Evolutionary conservation across 2,113 vertebrate genomes (phyloP).

Genomic region (Notarius lentiginosus): DNA sequence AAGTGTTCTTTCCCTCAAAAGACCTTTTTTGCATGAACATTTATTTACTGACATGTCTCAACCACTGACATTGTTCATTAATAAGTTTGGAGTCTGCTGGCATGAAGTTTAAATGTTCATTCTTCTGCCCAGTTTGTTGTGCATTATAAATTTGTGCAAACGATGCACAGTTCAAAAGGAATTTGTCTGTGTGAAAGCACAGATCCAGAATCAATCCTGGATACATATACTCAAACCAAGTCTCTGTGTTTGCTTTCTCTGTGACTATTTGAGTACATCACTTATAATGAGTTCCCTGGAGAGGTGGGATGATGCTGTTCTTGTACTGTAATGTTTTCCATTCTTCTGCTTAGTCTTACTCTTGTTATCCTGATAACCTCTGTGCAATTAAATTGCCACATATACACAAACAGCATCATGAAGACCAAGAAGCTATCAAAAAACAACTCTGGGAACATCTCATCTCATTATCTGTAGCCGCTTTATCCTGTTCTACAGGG

Average conservation of each 20-base stretch:
- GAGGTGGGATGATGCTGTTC: conserved; percentile 44
- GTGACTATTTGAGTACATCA: conserved; percentile 46
- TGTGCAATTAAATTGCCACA: neutral
- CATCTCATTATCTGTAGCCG: too few species aligned
- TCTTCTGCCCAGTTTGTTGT: too few species aligned
- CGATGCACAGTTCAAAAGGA: neutral
- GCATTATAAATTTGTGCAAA: neutral
- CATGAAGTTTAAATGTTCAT: too few species aligned
- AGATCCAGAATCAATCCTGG: conserved; percentile 11
- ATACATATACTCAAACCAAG: neutral
- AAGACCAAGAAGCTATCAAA: neutral
- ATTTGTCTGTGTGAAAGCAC: neutral
- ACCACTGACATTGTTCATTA: neutral
- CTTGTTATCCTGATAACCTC: neutral
- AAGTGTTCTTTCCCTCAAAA: neutral
- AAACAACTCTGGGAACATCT: neutral
- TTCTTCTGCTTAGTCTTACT: neutral
- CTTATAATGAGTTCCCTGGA: conserved; percentile 71
- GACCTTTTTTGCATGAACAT: neutral
- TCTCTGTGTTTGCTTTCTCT: neutral
- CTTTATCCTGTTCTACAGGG: too few species aligned
- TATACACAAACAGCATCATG: neutral
- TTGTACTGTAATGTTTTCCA: neutral
- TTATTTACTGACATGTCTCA: neutral
- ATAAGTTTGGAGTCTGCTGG: neutral